Base-by-base conservation (phyloP, 2,888 invertebrate species). In the Elysia crispata region DNA sequence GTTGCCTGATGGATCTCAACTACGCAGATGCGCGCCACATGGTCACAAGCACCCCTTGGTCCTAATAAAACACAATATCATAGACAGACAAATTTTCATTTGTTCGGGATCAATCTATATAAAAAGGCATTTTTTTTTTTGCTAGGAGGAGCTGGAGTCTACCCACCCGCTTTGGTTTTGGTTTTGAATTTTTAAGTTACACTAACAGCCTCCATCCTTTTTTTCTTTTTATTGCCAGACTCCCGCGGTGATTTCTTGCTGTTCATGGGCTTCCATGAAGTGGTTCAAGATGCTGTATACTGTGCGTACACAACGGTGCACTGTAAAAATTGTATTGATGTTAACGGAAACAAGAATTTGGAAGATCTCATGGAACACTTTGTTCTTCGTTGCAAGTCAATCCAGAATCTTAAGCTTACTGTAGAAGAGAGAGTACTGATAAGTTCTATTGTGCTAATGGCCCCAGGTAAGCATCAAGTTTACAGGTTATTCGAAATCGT, bases 401-500 rank as follows among this genome's bases (percentile, higher is more conserved):
- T 78, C 28, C 70, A 78, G 30, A 72, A 78, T 41, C 49, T 78
- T n/a, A 41, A 72, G 25, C 25, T 78, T 30, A 33, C 70, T n/a
- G 62, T 72, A 33, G 72, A 78, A 20, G 77, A 78, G 62, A 41
- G 41, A 41, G 72, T 72, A 23, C 28, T 78, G 11, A 50, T 72
- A 11, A 60, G 33, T 23, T 70, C 77, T n/a, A 31, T 78, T 3
- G 20, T 72, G 11, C n/a, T 78, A 8, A 78, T 78, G 77, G 72
- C 72, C 8, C 77, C 77, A 62, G 77, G 77, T 78, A n/a, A 30
- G 66, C 15, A 28, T 1, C 60, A n/a, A n/a, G n/a, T n/a, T n/a
- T n/a, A n/a, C n/a, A n/a, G n/a, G n/a, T n/a, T n/a, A n/a, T n/a
- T n/a, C n/a, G n/a, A n/a, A n/a, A n/a, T n/a, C n/a, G n/a, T n/a